Percentiles rank a stretch among this genome's conserved stretches.
phyloP scores from a whole-genome alignment of 2,797 vertebrate species.

The Lepus townsendii region DNA sequence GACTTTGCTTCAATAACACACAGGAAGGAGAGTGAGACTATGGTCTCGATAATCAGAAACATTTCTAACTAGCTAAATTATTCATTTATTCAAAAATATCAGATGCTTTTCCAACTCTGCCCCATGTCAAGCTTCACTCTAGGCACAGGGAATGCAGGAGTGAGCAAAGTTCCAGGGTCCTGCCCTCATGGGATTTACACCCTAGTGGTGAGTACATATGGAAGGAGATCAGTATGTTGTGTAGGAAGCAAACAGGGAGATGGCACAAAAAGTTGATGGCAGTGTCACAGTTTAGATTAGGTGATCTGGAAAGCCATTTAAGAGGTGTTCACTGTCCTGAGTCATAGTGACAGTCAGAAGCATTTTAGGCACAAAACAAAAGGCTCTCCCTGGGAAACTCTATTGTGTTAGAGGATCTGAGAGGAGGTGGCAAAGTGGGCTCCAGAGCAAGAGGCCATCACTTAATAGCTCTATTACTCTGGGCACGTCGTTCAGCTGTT shows the following conservation, averaged over 20 bases:
- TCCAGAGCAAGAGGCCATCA: background rate
- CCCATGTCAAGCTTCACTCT: background rate
- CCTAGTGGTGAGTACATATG: background rate
- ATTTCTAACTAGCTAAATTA: slow-evolving; percentile 36
- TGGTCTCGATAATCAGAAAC: background rate
- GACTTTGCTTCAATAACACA: background rate
- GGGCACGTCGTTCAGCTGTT: background rate
- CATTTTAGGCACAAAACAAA: background rate
- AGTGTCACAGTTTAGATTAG: background rate
- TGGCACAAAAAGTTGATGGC: background rate
- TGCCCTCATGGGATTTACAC: background rate
- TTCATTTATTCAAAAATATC: slow-evolving; percentile 29
- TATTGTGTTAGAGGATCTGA: background rate
- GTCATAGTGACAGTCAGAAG: background rate
- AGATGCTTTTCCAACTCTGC: background rate
- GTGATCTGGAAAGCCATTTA: background rate
- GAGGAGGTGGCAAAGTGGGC: background rate
- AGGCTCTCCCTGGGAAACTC: background rate
- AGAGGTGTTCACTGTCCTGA: background rate
- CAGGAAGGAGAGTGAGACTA: background rate
- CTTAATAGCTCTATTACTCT: background rate
- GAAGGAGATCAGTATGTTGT: background rate
- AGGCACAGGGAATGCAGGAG: background rate
- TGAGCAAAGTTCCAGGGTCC: background rate
- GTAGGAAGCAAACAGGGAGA: background rate